Conservation (phyloP, 2,888 invertebrate species). For the Laothoe populi region DNA sequence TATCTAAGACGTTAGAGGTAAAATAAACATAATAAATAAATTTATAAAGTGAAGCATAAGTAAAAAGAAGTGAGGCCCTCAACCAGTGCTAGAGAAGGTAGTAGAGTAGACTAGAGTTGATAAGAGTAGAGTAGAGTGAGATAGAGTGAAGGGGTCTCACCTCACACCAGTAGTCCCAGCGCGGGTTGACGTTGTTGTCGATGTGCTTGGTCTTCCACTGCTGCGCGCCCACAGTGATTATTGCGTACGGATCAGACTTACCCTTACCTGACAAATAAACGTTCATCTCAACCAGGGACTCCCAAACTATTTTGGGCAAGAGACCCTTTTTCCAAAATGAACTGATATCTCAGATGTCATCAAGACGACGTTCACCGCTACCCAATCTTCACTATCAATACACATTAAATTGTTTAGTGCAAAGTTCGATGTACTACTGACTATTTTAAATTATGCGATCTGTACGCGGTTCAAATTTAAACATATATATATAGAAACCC, state of each 20-base stretch:
- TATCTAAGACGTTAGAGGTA: neutral
- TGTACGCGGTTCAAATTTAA: too few relatives aligned
- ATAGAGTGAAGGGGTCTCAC: constrained; percentile 73
- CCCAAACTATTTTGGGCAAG: too few relatives aligned
- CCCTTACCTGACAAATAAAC: constrained; percentile 90
- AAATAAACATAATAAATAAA: constrained; percentile 17
- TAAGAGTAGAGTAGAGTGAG: neutral
- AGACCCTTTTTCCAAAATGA: too few relatives aligned
- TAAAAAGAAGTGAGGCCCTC: constrained; percentile 31
- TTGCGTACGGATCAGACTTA: constrained; percentile 98
- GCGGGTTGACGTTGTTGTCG: constrained; percentile 96
- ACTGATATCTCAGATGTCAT: too few relatives aligned
- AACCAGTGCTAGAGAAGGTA: constrained; percentile 39
- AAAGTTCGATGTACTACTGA: too few relatives aligned
- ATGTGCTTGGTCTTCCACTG: constrained; percentile 97
- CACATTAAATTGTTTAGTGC: too few relatives aligned
- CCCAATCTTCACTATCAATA: too few relatives aligned
- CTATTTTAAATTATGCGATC: too few relatives aligned
- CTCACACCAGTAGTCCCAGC: constrained; percentile 99
- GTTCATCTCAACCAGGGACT: too few relatives aligned
- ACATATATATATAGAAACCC: too few relatives aligned
- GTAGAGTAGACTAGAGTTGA: neutral
- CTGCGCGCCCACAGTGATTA: constrained; percentile 96
- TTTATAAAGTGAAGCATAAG: neutral
- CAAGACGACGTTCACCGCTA: too few relatives aligned